Conservation (phyloP, 2,888 invertebrate genomes). For the Hemicrepidius hirtus region DNA sequence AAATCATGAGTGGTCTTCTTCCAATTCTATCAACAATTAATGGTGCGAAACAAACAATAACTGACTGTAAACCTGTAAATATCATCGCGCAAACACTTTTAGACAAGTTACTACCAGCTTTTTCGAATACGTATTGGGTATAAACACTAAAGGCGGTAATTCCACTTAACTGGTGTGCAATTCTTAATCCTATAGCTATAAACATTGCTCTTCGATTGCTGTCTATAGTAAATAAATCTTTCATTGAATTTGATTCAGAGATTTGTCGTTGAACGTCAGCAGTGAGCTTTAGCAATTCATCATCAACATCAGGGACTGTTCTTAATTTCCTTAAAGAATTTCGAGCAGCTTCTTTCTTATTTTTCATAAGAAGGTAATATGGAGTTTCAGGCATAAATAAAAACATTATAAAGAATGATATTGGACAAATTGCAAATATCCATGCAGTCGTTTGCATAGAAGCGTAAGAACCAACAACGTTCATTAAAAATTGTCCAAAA, state of each 20-base stretch:
- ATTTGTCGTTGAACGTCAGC: slow-evolving; percentile 63
- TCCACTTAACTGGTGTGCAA: slow-evolving; percentile 63
- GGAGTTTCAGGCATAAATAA: slow-evolving; percentile 75
- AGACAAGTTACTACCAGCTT: slow-evolving; percentile 62
- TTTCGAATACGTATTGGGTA: slow-evolving; percentile 63
- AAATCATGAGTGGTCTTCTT: slow-evolving; percentile 58
- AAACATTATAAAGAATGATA: slow-evolving; percentile 71
- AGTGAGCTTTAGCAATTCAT: slow-evolving; percentile 59
- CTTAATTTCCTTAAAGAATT: slow-evolving; percentile 58
- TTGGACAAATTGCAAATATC: slow-evolving; percentile 76
- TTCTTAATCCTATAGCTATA: slow-evolving; percentile 61
- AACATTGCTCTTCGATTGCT: slow-evolving; percentile 62
- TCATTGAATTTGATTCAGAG: slow-evolving; percentile 64
- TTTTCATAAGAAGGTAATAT: slow-evolving; percentile 62
- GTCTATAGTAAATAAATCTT: slow-evolving; percentile 59
- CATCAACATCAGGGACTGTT: slow-evolving; percentile 55
- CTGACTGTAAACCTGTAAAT: slow-evolving; percentile 55
- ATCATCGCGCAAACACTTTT: slow-evolving; percentile 63
- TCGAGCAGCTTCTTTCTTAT: slow-evolving; percentile 59
- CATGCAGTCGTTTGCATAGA: slow-evolving; percentile 73
- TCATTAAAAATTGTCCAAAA: slow-evolving; percentile 62
- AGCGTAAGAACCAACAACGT: slow-evolving; percentile 76
- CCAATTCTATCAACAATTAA: slow-evolving; percentile 58
- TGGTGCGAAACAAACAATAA: slow-evolving; percentile 44
- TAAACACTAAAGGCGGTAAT: slow-evolving; percentile 60